Evolutionary conservation across 2,888 invertebrate genomes (phyloP).

Genomic region (Cerceris rybyensis): DNA sequence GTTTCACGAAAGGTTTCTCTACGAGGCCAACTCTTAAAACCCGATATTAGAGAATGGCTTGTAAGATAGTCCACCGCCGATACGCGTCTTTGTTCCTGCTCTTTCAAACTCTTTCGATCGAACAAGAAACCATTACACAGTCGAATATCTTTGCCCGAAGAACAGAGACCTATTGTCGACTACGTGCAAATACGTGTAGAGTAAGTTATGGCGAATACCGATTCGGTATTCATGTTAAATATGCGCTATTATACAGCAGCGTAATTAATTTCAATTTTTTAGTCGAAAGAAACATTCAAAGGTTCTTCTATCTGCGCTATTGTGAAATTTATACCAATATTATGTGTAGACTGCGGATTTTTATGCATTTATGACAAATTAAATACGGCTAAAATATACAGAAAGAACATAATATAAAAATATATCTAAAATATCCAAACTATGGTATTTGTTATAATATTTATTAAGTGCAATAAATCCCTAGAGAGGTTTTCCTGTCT

Average conservation of each 20-base stretch:
- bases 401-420: no score
- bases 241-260: background rate
- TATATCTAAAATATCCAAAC: no score
- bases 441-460: no score
- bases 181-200: background rate
- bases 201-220: constrained; percentile 15
- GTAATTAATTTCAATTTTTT: no score
- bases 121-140: constrained; percentile 32
- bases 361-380: no score
- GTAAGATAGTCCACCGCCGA: constrained; percentile 30
- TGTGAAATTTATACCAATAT: no score
- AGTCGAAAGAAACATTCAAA: no score
- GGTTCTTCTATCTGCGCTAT: no score
- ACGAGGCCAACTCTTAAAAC: constrained; percentile 35
- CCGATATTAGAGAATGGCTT: constrained; percentile 39
- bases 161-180: constrained; percentile 21
- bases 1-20: constrained; percentile 44
- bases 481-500: no score
- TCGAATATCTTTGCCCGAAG: constrained; percentile 16
- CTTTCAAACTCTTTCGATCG: constrained; percentile 22
- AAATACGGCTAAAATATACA: no score
- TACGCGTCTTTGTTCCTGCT: constrained; percentile 48
- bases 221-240: background rate
- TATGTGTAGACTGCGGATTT: no score
- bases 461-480: no score